Evolutionary conservation across 2,797 vertebrate species (phyloP).

Genomic region (Gadopsis bispinosus): DNA sequence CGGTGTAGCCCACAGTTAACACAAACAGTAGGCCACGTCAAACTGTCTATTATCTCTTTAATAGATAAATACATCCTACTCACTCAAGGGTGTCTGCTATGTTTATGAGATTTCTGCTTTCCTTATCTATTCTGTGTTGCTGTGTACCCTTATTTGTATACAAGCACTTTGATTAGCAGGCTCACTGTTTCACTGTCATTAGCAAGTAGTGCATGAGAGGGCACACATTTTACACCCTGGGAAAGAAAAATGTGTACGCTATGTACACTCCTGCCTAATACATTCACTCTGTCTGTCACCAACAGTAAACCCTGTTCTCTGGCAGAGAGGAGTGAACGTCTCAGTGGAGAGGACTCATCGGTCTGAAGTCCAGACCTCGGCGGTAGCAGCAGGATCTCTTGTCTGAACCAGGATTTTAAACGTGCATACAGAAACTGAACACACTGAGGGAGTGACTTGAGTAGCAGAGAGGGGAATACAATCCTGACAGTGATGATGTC

Average conservation of each 20-base stretch:
- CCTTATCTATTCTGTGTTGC: slow-evolving; percentile 1
- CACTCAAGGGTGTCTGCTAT: not conserved
- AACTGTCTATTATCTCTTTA: not conserved
- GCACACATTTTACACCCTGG: not conserved
- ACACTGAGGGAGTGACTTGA: slow-evolving; percentile 49
- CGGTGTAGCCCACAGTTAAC: not conserved
- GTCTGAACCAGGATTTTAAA: slow-evolving; percentile 66
- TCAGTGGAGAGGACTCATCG: slow-evolving; percentile 61
- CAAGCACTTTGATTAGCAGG: slow-evolving; percentile 18
- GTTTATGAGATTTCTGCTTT: slow-evolving; percentile 4
- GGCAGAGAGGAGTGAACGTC: slow-evolving; percentile 63
- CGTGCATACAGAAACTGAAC: slow-evolving; percentile 61
- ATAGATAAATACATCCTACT: not conserved
- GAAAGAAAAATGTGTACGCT: not conserved
- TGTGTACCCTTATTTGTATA: slow-evolving; percentile 9
- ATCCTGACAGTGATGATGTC: slow-evolving; percentile 61
- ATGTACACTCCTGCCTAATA: slow-evolving; percentile 16
- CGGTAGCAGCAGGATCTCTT: slow-evolving; percentile 67
- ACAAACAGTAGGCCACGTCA: not conserved
- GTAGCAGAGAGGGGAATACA: slow-evolving; percentile 34
- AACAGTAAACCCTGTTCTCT: slow-evolving; percentile 74
- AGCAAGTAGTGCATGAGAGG: slow-evolving; percentile 14
- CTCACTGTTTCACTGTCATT: slow-evolving; percentile 20
- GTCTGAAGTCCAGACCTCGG: slow-evolving; percentile 66
- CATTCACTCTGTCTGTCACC: slow-evolving; percentile 57